Base-by-base conservation (phyloP, 2,113 vertebrate genomes). In the Semicossyphus pulcher region DNA sequence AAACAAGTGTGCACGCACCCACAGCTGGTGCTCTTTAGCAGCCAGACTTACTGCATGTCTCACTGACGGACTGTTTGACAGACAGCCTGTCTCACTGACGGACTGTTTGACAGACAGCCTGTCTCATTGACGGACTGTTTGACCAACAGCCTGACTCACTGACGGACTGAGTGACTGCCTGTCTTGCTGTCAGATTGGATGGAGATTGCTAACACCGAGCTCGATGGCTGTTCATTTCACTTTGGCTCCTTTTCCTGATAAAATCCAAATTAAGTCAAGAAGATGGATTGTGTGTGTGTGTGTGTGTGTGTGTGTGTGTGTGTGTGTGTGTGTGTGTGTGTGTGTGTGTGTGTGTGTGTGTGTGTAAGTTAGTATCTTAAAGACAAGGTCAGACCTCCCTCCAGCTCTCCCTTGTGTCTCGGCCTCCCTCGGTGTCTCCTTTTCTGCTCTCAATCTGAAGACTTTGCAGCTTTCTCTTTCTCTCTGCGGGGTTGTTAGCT, bases 401-500 rank as follows among this genome's bases (percentile, higher is more conserved):
- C 18, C 20, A 4, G 14, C 23, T 7, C 4, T 39, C 58, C 31
- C 3, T 14, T 5, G n/a, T 10, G n/a, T 41, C 52, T 56, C 36
- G 3, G 4, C 44, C 21, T 53, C 56, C 51, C 42, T 66, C 47
- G 0, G 8, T 51, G 16, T 51, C 34, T 39, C n/a, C 37, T 32
- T 25, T 31, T 26, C 41, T 60, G 32, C 37, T 23, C 54, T 64
- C 59, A 34, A 44, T 41, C 68, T 54, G 31, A 54, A 62, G 8
- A 44, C 1, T 59, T 64, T 25, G 7, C 48, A 51, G 12, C 65
- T 61, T 39, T 28, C 56, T 70, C 39, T 60, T 25, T 47, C 8
- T 79, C 78, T 62, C 82, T 74, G 80, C 69, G n/a, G 82, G 88
- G 63, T 6, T 0, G 20, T 65, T 1, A 37, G 70, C 65, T 63